These are phyloP conservation scores for Melanotaenia duboulayi DNA, from an alignment of 2,113 vertebrate species.

Conservation along the genomic window DNA sequence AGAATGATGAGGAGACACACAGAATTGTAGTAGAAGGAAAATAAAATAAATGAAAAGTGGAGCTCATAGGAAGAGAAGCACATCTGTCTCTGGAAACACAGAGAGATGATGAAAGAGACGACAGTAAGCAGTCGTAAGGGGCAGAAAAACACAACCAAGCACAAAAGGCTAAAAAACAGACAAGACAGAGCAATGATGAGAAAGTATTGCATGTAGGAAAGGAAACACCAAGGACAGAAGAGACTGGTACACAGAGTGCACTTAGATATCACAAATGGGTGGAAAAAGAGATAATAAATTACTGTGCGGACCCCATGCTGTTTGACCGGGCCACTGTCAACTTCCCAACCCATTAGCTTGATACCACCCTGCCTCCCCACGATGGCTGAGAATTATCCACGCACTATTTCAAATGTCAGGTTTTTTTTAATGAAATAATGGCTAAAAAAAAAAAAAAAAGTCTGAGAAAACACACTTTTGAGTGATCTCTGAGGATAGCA, in stretches of 20 bases:
- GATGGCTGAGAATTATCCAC: conserved; percentile 35
- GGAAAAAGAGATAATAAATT: conserved; percentile 21
- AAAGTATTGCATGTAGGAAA: conserved; percentile 17
- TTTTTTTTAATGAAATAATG: background rate
- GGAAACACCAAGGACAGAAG: background rate
- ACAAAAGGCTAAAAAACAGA: conserved; percentile 29
- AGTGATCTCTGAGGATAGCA: conserved; percentile 32
- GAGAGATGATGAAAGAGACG: conserved; percentile 26
- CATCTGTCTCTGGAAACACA: background rate
- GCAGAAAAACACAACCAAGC: conserved; percentile 39
- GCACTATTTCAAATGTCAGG: conserved; percentile 53
- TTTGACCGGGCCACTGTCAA: conserved; percentile 56
- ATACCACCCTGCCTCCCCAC: conserved; percentile 49
- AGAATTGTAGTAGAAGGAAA: conserved; percentile 4
- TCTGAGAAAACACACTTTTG: background rate
- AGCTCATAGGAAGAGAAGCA: conserved; percentile 12
- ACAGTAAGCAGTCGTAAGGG: conserved; percentile 8
- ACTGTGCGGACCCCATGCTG: conserved; percentile 21
- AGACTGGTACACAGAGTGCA: conserved; percentile 13
- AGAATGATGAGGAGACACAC: conserved; percentile 11
- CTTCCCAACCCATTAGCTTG: conserved; percentile 64
- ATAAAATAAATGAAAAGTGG: conserved; percentile 15
- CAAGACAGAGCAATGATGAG: conserved; percentile 7
- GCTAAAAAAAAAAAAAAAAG: conserved; percentile 27
- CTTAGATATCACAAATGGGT: conserved; percentile 15